phyloP scores from a whole-genome alignment of 2,797 vertebrate genomes.

The Phrynocephalus guinanensis region DNA sequence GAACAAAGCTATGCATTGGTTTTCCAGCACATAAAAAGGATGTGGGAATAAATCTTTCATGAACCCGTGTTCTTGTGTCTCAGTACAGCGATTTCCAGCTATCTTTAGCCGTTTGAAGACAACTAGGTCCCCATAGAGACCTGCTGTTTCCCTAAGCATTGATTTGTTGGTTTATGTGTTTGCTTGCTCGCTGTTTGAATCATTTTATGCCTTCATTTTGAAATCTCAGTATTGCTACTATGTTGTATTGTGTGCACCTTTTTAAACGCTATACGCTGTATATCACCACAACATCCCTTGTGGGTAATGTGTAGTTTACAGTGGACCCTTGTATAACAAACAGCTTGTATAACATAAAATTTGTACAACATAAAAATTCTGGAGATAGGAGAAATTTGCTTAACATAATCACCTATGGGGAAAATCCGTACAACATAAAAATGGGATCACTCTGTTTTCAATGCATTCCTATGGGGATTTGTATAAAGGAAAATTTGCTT shows the following conservation, averaged over 20 bases:
- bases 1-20: neutral
- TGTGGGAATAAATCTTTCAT: neutral
- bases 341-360: too few relatives aligned
- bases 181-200: neutral
- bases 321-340: too few relatives aligned
- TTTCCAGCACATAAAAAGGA: conserved; percentile 22
- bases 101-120: conserved; percentile 18
- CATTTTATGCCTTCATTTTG: neutral
- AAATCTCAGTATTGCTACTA: neutral
- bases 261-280: neutral
- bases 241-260: neutral
- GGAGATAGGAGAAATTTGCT: too few relatives aligned
- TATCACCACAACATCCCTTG: neutral
- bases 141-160: conserved; percentile 24
- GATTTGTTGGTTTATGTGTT: neutral
- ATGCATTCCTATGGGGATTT: too few relatives aligned
- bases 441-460: too few relatives aligned
- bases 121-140: conserved; percentile 5
- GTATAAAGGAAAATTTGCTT: too few relatives aligned
- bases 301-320: neutral
- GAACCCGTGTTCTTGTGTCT: neutral
- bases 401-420: too few relatives aligned
- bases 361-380: too few relatives aligned
- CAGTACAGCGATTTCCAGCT: neutral
- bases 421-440: too few relatives aligned